Conservation (phyloP, 2,797 vertebrate species). For the Pantherophis alleghaniensis region DNA sequence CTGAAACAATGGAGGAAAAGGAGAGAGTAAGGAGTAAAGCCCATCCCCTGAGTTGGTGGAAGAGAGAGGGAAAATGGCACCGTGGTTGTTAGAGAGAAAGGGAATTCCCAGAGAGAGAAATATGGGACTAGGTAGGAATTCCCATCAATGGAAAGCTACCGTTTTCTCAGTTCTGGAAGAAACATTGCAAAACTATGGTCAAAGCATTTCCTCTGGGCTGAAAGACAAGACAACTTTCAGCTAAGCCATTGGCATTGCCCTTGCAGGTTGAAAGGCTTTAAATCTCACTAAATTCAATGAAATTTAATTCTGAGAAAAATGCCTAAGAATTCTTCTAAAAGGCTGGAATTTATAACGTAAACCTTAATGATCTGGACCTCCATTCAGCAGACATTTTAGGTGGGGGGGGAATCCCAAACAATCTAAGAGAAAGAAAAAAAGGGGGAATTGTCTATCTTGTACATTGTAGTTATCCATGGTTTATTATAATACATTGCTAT, state of each 20-base stretch:
- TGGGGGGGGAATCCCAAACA: not conserved
- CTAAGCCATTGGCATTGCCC: not conserved
- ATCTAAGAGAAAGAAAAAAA: not conserved
- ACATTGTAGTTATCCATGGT: not conserved
- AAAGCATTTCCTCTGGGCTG: not conserved
- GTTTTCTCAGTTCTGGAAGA: not conserved
- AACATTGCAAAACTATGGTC: not conserved
- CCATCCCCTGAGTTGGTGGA: not conserved
- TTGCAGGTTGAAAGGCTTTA: not conserved
- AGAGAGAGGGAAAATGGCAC: not conserved
- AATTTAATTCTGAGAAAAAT: not conserved
- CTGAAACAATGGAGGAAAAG: not conserved
- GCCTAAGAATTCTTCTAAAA: not conserved
- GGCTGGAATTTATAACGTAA: not conserved
- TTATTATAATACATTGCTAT: not conserved
- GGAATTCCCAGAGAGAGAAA: not conserved
- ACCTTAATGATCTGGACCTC: not conserved
- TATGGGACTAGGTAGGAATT: not conserved
- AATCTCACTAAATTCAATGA: not conserved
- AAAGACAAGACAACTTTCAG: not conserved
- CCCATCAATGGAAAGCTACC: not conserved
- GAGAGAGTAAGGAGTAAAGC: not conserved
- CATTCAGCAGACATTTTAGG: not conserved
- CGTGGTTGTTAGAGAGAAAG: not conserved
- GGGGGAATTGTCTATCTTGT: not conserved